Percentiles rank a stretch among this genome's conserved stretches.
Evolutionary conservation across 2,888 invertebrate species (phyloP).

Genomic region (Epirrhoe tristata): DNA sequence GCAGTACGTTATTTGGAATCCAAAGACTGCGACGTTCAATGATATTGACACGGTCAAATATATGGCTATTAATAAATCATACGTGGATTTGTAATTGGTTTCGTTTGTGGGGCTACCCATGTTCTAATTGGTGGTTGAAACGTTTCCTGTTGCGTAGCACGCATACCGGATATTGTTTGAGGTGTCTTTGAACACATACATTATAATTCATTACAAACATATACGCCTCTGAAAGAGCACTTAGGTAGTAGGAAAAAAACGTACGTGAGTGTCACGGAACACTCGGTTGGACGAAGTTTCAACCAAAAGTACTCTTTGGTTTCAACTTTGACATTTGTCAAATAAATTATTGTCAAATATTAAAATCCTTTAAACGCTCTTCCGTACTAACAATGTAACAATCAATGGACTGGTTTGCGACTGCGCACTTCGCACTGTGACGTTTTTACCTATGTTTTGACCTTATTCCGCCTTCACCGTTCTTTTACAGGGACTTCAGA

Average conservation of each 20-base stretch:
- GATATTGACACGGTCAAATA: slow-evolving; percentile 66
- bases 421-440: too few relatives aligned
- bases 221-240: not conserved
- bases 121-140: slow-evolving; percentile 18
- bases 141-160: slow-evolving; percentile 15
- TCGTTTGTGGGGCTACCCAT: slow-evolving; percentile 19
- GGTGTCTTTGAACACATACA: not conserved
- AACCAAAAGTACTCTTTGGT: too few relatives aligned
- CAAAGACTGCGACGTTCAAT: slow-evolving; percentile 64
- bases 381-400: too few relatives aligned
- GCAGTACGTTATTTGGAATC: slow-evolving; percentile 60
- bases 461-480: too few relatives aligned
- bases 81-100: slow-evolving; percentile 30
- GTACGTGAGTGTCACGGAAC: too few relatives aligned
- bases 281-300: too few relatives aligned
- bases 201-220: not conserved
- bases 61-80: slow-evolving; percentile 47
- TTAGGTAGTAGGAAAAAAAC: not conserved
- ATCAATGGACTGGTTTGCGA: too few relatives aligned
- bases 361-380: too few relatives aligned
- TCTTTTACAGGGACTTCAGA: too few relatives aligned
- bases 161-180: slow-evolving; percentile 9
- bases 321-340: too few relatives aligned
- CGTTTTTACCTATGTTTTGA: too few relatives aligned
- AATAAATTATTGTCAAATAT: too few relatives aligned